phyloP scores from a whole-genome alignment of 2,113 vertebrate species.

The Cyprinus carpio region DNA sequence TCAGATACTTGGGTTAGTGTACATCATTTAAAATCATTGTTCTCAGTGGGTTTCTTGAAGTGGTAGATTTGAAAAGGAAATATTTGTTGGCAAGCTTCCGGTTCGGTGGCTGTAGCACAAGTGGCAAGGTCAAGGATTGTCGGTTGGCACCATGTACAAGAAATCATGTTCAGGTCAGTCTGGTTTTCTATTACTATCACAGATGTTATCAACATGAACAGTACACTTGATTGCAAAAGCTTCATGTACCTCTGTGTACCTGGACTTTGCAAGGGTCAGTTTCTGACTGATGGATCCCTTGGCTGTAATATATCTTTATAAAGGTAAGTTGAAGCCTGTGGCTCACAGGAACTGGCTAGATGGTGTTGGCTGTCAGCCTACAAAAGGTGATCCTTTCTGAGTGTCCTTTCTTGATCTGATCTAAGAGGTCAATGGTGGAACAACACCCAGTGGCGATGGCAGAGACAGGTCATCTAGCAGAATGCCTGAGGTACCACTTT shows the following conservation, averaged over 20 bases:
- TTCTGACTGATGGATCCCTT: neutral
- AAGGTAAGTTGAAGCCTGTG: neutral
- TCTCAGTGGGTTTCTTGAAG: neutral
- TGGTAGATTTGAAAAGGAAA: neutral
- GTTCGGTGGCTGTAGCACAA: neutral
- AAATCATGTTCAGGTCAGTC: neutral
- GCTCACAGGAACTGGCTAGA: neutral
- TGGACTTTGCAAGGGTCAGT: constrained; percentile 3
- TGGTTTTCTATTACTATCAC: neutral
- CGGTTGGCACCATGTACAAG: neutral
- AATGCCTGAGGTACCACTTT: neutral
- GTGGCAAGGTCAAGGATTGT: constrained; percentile 6
- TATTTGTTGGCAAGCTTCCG: neutral
- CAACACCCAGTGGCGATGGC: neutral
- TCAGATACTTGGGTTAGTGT: neutral
- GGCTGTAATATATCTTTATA: constrained; percentile 21
- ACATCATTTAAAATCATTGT: neutral
- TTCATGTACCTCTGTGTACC: neutral
- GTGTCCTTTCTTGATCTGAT: constrained; percentile 14
- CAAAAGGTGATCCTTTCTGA: neutral
- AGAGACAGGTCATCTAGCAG: neutral
- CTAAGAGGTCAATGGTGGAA: constrained; percentile 32
- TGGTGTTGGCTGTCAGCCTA: neutral
- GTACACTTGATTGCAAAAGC: neutral
- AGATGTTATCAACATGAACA: constrained; percentile 16